These are phyloP conservation scores for Argentina silus DNA, from an alignment of 2,797 vertebrate genomes.

Conservation along the genomic window DNA sequence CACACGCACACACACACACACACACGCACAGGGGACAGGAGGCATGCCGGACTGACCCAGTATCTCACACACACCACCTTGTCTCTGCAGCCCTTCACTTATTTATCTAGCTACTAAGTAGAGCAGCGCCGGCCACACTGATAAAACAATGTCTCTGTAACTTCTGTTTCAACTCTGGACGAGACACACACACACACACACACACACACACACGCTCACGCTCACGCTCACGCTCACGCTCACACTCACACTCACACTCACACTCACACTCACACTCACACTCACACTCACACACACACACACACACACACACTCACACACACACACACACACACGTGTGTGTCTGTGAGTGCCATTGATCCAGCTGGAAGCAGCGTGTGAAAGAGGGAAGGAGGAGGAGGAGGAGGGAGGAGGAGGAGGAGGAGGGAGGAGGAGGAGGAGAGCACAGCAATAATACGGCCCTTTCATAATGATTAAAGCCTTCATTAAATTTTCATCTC, in stretches of 20 bases:
- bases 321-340: background rate
- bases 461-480: constrained; percentile 96
- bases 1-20: constrained; percentile 10
- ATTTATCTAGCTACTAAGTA: constrained; percentile 27
- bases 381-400: constrained; percentile 43
- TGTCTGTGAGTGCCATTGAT: constrained; percentile 17
- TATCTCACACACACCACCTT: constrained; percentile 16
- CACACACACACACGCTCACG: no score
- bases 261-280: background rate
- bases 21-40: constrained; percentile 11
- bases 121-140: constrained; percentile 18
- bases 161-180: constrained; percentile 1
- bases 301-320: no score
- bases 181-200: no score
- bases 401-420: constrained; percentile 46
- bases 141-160: constrained; percentile 17
- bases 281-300: no score
- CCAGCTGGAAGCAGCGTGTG: constrained; percentile 14
- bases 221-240: no score
- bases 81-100: background rate
- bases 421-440: constrained; percentile 51
- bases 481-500: constrained; percentile 99
- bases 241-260: background rate
- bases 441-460: constrained; percentile 85
- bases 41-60: constrained; percentile 30